Base-by-base conservation (phyloP, 1,140 invertebrate species). In the Philotrypesis tridentata region DNA sequence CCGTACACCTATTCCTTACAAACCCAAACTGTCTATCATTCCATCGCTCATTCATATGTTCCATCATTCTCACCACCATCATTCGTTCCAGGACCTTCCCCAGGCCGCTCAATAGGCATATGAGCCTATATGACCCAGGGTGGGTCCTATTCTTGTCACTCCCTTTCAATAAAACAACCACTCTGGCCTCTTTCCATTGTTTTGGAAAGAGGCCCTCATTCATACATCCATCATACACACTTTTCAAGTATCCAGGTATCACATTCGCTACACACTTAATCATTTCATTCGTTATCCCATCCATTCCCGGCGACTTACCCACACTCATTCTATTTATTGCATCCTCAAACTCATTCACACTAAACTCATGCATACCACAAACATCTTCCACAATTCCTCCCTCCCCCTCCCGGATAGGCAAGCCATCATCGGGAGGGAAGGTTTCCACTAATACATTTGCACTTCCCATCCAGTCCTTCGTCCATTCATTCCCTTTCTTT, bases 241-340 rank as follows among this genome's bases (percentile, higher is more conserved):
- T n/a, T 27, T 74, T 73, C 25, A 80, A 21, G 7, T 23, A 55
- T 7, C 25, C 31, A 11, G 70, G 70, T 1, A 43, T 23, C 21
- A 25, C 70, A n/a, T 6, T 2, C 29, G 29, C 33, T n/a, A 27
- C 23, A 73, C 31, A 12, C 31, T 17, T 21, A 8, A 81, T 61
- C 71, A 73, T 81, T 12, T 48, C 43, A 73, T 71, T 40, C 31
- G 12, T 85, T 80, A 87, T 86, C 3, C 84, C 85, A 70, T 88
- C 86, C 6, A 79, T 82, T 75, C 86, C 87, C 17, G 84, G 68
- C 29, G 85, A 82, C 79, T 88, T 89, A 2, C 83, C 75, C 29
- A 73, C 72, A 48, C 81, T 85, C 73, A 37, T 37, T 7, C 17
- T 37, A 1, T 8, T 23, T 3, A 71, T 21, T 3, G 68, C 68